A percentile compares a stretch with the other conserved stretches of the same genome.
phyloP scores from a whole-genome alignment of 2,888 invertebrate genomes.

The Hemaris fuciformis region DNA sequence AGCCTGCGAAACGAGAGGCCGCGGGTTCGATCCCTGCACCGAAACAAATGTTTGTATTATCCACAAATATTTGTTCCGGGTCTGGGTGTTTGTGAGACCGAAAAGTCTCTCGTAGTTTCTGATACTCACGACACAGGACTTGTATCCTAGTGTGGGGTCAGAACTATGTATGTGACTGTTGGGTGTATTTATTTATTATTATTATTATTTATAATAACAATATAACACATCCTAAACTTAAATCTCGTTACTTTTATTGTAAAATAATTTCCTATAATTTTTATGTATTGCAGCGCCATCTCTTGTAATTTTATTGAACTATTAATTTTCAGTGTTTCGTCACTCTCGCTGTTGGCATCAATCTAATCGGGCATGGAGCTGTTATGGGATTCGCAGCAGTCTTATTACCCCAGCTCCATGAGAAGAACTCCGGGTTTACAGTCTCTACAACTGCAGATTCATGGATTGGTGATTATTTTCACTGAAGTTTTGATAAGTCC shows the following conservation, averaged over 20 bases:
- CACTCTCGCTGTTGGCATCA: conserved; percentile 41
- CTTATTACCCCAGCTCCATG: conserved; percentile 73
- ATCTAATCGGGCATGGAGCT: conserved; percentile 44
- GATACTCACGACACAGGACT: no score
- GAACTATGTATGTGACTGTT: no score
- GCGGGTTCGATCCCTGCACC: no score
- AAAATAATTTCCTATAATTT: background rate
- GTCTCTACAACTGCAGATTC: conserved; percentile 59
- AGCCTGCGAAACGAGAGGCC: no score
- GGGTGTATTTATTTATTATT: no score
- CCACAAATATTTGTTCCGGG: no score
- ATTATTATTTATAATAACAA: no score
- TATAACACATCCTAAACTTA: no score
- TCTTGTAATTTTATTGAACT: background rate
- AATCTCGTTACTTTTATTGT: background rate
- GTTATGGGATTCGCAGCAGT: conserved; percentile 76
- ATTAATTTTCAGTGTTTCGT: conserved; percentile 44
- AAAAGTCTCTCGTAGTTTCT: no score
- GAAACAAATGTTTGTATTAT: no score
- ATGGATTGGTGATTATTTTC: conserved; percentile 71
- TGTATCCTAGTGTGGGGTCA: no score
- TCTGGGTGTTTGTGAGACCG: no score
- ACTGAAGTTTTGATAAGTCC: background rate
- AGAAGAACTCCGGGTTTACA: conserved; percentile 39
- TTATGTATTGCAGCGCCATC: background rate